Evolutionary conservation across 2,888 invertebrate species (phyloP).

Genomic region (Dascillus cervinus): DNA sequence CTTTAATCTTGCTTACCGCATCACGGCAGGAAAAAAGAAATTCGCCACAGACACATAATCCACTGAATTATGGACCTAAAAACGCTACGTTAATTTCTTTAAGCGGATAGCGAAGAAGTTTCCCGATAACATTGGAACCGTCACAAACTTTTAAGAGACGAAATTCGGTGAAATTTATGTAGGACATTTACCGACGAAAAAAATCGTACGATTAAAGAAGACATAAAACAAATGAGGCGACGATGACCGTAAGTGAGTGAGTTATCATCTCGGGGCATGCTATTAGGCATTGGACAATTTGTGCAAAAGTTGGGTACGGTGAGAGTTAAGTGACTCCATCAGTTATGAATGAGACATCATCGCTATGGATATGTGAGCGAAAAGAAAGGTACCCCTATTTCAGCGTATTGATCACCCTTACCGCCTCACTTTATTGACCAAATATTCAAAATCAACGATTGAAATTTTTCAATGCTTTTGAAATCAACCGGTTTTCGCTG

Average conservation of each 20-base stretch:
- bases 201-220: neutral
- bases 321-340: constrained; percentile 13
- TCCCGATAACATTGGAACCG: no score
- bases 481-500: no score
- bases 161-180: no score
- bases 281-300: constrained; percentile 12
- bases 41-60: neutral
- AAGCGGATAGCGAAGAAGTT: no score
- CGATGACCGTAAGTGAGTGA: constrained; percentile 8
- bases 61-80: neutral
- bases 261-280: no score
- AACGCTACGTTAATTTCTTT: neutral
- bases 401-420: constrained; percentile 2
- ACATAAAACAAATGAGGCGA: constrained; percentile 7
- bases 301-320: constrained; percentile 11
- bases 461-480: no score
- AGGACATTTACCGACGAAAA: no score
- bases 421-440: no score
- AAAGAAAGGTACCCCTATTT: constrained; percentile 13
- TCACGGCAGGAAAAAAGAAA: neutral
- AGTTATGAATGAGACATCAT: constrained; percentile 18
- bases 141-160: no score
- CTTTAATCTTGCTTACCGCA: neutral
- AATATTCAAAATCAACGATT: no score
- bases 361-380: constrained; percentile 13